Base-by-base conservation (phyloP, 2,888 invertebrate genomes). In the Cyclophora albipunctata region DNA sequence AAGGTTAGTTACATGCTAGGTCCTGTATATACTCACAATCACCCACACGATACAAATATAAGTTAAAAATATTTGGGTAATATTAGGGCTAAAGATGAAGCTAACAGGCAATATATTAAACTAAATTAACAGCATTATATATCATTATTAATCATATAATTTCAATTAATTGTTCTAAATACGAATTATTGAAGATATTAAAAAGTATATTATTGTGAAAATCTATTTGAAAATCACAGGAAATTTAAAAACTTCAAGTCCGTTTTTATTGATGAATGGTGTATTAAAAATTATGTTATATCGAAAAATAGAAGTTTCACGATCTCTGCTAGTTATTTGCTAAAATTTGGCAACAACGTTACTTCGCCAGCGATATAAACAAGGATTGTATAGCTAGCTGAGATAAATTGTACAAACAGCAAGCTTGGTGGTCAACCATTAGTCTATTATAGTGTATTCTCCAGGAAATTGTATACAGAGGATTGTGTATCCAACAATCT, bases 331-430 rank as follows among this genome's bases (percentile, higher is more conserved):
- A 59, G 62, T 57, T 62, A 63, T 70, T 60, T 64, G 61, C 62
- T 65, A 72, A 71, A 78, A 78, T 80, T 80, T 80, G 79, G 79
- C 80, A 80, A 77, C 75, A 64, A 63, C 71, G 69, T 61, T 64
- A 66, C 63, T 67, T 63, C 52, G 45, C 53, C 58, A 55, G 58
- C 49, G 53, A 58, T 61, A 58, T 35, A 52, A 54, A 52, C 56
- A 20, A 20, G 20, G 20, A 20, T 37, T 37, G 5, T 37, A 37
- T 37, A 37, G 37, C 20, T 60, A 54, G 40, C 40, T 52, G 52
- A 61, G 57, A 54, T 60, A 47, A 52, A 63, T 37, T 37, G 5
- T 37, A 37, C 37, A 5, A 37, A 20, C 20, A 20, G 20, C 20
- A 20, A 20, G 20, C 20, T 20, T 20, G 20, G 20, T 20, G 20